These are phyloP conservation scores for Porites rus DNA, from an alignment of 92 coral and sea anemone species.

Conservation along the genomic window DNA sequence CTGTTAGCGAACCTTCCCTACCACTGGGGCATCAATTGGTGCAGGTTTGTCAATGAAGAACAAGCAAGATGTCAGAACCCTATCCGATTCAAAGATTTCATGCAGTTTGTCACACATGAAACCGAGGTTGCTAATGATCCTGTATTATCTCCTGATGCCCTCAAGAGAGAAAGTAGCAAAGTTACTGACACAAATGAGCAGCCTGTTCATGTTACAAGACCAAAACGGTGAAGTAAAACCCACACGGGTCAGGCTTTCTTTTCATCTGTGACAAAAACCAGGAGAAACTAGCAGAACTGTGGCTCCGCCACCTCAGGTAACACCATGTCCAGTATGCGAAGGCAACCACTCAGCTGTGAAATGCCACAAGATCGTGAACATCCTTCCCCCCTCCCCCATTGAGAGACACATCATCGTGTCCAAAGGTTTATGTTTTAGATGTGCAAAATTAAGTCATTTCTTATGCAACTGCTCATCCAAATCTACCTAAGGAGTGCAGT, in stretches of 20 bases:
- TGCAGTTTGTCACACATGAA: conserved; percentile 47
- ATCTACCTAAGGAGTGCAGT: conserved; percentile 63
- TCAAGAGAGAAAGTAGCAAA: conserved; percentile 28
- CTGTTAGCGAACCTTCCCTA: conserved; percentile 54
- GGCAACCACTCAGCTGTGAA: conserved; percentile 22
- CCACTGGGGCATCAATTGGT: conserved; percentile 55
- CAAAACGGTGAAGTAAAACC: conserved; percentile 3
- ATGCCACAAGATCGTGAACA: conserved; percentile 16
- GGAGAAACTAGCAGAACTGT: not conserved
- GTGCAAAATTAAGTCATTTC: conserved; percentile 34
- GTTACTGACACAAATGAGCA: too few species aligned
- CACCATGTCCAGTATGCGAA: conserved; percentile 27
- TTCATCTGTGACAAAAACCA: not conserved
- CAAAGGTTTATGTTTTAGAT: conserved; percentile 44
- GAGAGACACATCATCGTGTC: conserved; percentile 19
- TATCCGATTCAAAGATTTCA: conserved; percentile 46
- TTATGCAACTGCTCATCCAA: conserved; percentile 27
- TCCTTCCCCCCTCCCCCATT: not conserved
- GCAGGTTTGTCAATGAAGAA: conserved; percentile 43
- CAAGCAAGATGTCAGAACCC: conserved; percentile 30
- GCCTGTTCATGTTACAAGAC: too few species aligned
- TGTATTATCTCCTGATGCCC: not conserved
- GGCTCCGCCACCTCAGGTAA: not conserved
- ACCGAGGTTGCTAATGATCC: conserved; percentile 61
- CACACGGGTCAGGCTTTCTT: too few species aligned